Conservation (phyloP, 2,888 invertebrate species). For the Ptychoptera albimana region DNA sequence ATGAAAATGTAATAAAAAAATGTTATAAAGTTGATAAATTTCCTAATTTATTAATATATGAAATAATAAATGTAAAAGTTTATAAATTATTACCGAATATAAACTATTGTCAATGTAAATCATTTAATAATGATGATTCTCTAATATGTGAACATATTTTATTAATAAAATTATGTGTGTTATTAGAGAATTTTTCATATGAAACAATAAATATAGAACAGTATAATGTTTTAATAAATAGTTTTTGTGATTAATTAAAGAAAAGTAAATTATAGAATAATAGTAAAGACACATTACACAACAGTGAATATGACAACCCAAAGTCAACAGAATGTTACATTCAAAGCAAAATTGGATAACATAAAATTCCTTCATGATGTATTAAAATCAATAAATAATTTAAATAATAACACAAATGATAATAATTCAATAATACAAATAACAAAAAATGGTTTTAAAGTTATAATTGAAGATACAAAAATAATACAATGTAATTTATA, state of each 20-base stretch:
- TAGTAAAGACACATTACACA: neutral
- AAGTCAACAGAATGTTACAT: neutral
- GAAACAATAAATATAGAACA: neutral
- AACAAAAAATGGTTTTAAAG: neutral
- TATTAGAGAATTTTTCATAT: neutral
- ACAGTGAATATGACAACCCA: neutral
- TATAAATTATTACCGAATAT: neutral
- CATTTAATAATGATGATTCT: neutral
- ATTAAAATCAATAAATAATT: neutral
- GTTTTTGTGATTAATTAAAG: neutral
- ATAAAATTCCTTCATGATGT: neutral
- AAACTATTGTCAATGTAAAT: neutral
- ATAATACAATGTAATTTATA: neutral
- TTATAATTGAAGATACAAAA: neutral
- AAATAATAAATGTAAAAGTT: neutral
- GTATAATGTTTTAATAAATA: conserved; percentile 5
- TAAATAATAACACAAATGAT: neutral
- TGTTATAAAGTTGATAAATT: too few species aligned
- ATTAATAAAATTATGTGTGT: neutral
- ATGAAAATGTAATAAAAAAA: too few species aligned
- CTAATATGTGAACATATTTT: neutral
- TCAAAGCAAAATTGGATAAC: neutral
- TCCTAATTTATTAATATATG: too few species aligned
- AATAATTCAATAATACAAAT: neutral
- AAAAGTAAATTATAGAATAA: neutral